phyloP scores from a whole-genome alignment of 2,113 vertebrate species.

The Oenanthe melanoleuca region DNA sequence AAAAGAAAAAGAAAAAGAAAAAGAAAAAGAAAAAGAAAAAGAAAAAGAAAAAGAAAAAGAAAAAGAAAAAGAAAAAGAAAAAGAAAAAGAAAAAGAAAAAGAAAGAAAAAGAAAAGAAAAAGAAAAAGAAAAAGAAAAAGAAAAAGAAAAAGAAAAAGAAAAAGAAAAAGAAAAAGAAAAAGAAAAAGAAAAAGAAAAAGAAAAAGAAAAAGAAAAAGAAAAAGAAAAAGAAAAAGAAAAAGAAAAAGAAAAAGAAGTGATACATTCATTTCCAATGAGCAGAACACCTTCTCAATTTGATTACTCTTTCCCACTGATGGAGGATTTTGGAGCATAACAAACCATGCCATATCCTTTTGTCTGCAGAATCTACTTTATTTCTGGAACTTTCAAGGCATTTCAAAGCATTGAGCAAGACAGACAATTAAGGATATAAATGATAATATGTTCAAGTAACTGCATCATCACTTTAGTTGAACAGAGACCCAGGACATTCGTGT shows the following conservation, averaged over 20 bases:
- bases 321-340: constrained; percentile 3
- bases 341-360: not conserved
- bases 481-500: not conserved
- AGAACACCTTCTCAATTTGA: not conserved
- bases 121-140: not conserved
- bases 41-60: no score
- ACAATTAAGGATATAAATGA: not conserved
- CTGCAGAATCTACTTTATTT: not conserved
- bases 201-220: no score
- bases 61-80: no score
- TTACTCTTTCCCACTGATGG: not conserved
- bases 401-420: not conserved
- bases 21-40: no score
- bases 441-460: not conserved
- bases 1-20: no score
- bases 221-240: not conserved
- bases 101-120: fast-evolving
- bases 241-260: not conserved
- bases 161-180: no score
- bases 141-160: fast-evolving
- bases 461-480: not conserved
- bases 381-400: constrained; percentile 11
- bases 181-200: not conserved
- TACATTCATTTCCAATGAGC: not conserved
- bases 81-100: not conserved